Evolutionary conservation across 2,797 vertebrate species (phyloP).

Genomic region (Manis crassicaudata): DNA sequence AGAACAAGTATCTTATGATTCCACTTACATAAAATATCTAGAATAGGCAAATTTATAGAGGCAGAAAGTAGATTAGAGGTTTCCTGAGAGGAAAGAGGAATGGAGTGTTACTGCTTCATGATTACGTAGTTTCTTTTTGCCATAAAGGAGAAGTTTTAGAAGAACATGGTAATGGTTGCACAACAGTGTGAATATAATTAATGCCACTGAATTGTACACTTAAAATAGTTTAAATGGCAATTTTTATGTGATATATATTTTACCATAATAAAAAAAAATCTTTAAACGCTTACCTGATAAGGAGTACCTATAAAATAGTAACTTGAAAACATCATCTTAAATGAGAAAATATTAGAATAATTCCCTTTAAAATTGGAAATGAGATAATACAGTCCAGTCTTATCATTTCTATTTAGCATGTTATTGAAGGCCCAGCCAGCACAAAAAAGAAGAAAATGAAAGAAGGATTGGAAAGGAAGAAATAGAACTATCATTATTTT

Average conservation of each 20-base stretch:
- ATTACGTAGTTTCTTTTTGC: not conserved
- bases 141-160: not conserved
- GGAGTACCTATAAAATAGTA: constrained; percentile 34
- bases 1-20: not conserved
- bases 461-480: not conserved
- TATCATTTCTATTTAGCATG: not conserved
- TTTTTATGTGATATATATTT: not conserved
- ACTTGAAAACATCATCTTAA: not conserved
- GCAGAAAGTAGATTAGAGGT: not conserved
- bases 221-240: not conserved
- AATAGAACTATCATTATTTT: constrained; percentile 33
- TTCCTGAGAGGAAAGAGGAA: not conserved
- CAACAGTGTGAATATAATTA: not conserved
- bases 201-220: not conserved
- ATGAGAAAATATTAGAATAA: not conserved
- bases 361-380: constrained; percentile 8
- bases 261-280: not conserved
- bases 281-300: constrained; percentile 9
- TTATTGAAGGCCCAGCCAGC: not conserved
- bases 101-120: not conserved
- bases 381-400: not conserved
- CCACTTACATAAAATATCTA: not conserved
- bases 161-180: not conserved
- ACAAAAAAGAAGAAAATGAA: not conserved
- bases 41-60: not conserved